Conservation (phyloP, 2,888 invertebrate species). For the Lepidonotus clava region DNA sequence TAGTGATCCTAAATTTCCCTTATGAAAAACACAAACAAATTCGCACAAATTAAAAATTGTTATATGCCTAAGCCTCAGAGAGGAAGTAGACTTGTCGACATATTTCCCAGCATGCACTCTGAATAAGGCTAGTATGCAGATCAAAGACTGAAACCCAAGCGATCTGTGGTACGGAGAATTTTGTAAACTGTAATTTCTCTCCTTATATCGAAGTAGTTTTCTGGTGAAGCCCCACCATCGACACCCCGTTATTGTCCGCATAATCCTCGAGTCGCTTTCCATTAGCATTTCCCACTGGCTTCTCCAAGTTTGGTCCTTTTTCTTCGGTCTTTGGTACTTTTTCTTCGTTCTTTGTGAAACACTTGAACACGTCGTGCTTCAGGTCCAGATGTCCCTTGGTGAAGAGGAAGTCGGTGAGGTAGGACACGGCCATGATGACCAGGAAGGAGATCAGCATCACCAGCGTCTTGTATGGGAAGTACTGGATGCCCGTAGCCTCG, state of each 20-base stretch:
- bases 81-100: no score
- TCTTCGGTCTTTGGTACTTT: not conserved
- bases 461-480: conserved; percentile 96
- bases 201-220: no score
- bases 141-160: no score
- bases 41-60: no score
- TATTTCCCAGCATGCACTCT: no score
- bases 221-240: no score
- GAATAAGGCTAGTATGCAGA: no score
- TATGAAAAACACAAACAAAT: no score
- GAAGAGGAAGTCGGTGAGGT: not conserved
- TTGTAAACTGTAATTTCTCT: no score
- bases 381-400: not conserved
- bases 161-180: no score
- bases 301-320: not conserved
- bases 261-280: not conserved
- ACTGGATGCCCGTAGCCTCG: conserved; percentile 83
- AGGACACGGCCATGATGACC: conserved; percentile 80
- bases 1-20: no score
- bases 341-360: not conserved
- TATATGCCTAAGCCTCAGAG: no score
- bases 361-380: not conserved
- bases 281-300: not conserved
- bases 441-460: conserved; percentile 86
- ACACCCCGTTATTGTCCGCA: not conserved